These are phyloP conservation scores for Myxocyprinus asiaticus DNA, from an alignment of 2,113 vertebrate genomes.

Conservation along the genomic window DNA sequence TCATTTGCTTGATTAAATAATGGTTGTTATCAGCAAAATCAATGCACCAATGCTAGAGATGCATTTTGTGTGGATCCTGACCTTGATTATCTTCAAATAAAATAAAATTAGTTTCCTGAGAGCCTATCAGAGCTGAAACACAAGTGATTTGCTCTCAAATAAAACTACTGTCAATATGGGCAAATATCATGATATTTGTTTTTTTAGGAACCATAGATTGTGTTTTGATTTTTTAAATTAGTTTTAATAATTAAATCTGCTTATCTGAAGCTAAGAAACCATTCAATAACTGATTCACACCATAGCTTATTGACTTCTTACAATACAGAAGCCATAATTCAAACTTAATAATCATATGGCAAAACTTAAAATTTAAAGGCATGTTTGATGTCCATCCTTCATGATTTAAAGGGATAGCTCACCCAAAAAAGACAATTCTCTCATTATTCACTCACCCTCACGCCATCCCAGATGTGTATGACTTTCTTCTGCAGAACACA, in stretches of 20 bases:
- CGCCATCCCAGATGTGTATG: no score
- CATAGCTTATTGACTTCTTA: background rate
- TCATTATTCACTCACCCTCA: no score
- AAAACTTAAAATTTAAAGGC: background rate
- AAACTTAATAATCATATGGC: background rate
- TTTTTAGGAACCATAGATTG: background rate
- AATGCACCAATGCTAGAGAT: no score
- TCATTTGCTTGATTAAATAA: background rate
- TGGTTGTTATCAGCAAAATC: background rate
- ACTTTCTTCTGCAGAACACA: no score
- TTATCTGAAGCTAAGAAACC: conserved; percentile 10
- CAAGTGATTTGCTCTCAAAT: background rate
- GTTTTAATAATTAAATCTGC: background rate
- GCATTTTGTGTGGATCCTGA: background rate
- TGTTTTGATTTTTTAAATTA: background rate
- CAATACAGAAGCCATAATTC: conserved; percentile 11
- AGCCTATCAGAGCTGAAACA: background rate
- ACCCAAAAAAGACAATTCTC: no score
- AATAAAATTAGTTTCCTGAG: background rate
- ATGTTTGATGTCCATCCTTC: background rate
- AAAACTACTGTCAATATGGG: background rate
- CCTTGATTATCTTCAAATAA: background rate
- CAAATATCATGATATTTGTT: background rate
- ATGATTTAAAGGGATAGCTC: background rate
- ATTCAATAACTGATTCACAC: conserved; percentile 3